Base-by-base conservation (phyloP, 92 coral and sea anemone species). In the Zoanthus solanderi region DNA sequence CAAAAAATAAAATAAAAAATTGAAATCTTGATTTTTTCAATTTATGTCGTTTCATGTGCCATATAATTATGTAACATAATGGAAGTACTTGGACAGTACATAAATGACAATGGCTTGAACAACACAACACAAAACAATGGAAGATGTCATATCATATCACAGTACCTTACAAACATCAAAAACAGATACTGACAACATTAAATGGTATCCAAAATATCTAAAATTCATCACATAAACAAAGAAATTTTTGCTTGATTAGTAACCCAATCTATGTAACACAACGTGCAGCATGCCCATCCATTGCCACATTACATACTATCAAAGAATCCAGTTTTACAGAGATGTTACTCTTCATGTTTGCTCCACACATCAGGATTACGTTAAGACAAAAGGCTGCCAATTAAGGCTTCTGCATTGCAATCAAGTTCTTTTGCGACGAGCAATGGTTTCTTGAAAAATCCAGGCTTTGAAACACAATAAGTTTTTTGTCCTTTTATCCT, bases 401-500 rank as follows among this genome's bases (percentile, higher is more conserved):
- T n/a, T 79, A 79, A 60, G 72, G 74, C 48, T 34, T 12, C 34
- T 80, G 73, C 15, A 37, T 9, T 60, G 61, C 76, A 65, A 54
- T 45, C 30, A 53, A 65, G 63, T 81, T 81, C 85, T 66, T 67
- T 81, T 79, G 63, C 85, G 66, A 58, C 61, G 66, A 81, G 60
- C 85, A 65, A 29, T 17, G 63, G 75, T 81, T 32, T 67, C 85
- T 81, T 81, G 85, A 66, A 80, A 81, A 81, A 44, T 81, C 85
- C 85, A 81, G 71, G 44, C 85, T 63, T 63, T 63, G 65, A 63
- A 81, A 45, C 11, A 81, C 63, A 81, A 73, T 47, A 81, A 50
- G 31, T 75, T 67, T 81, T 79, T 81, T 81, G 66, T 81, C 71
- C 85, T 67, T 81, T 71, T 50, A 53, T 48, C 75, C 85, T 81